Percentiles rank a stretch among this genome's conserved stretches.
phyloP scores from a whole-genome alignment of 2,113 vertebrate genomes.

The Sigmodon hispidus region DNA sequence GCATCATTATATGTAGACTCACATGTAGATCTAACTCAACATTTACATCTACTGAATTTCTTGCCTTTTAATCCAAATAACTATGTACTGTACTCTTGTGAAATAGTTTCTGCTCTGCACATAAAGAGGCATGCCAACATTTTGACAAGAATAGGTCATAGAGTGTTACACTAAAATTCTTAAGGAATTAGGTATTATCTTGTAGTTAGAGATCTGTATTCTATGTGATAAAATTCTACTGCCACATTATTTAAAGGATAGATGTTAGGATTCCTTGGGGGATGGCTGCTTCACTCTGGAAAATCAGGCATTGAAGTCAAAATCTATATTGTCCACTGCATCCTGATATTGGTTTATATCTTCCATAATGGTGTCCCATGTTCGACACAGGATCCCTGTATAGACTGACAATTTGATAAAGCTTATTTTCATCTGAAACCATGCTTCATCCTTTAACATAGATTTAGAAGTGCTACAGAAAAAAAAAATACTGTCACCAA shows the following conservation, averaged over 20 bases:
- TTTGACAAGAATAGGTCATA: not conserved
- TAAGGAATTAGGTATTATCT: not conserved
- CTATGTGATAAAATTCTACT: not conserved
- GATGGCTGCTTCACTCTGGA: accelerated
- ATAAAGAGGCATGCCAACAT: not conserved
- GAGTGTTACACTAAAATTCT: not conserved
- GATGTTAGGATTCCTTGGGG: not conserved
- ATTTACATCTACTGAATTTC: not conserved
- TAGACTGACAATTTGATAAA: not conserved
- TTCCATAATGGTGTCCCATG: not conserved
- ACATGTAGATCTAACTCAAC: accelerated
- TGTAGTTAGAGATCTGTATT: not conserved
- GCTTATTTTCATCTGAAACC: not conserved
- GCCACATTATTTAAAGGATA: not conserved
- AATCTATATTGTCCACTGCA: not conserved
- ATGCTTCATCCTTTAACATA: not conserved
- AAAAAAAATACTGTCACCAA: not conserved
- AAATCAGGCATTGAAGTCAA: not conserved
- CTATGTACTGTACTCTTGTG: not conserved
- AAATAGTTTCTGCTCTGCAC: not conserved
- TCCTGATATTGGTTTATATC: not conserved
- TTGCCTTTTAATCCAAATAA: not conserved
- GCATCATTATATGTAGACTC: accelerated
- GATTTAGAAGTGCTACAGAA: not conserved
- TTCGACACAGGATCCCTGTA: not conserved